Percentiles rank a stretch among this genome's conserved stretches.
Conservation (phyloP, 2,888 invertebrate species). For the Alviniconcha strummeri region DNA sequence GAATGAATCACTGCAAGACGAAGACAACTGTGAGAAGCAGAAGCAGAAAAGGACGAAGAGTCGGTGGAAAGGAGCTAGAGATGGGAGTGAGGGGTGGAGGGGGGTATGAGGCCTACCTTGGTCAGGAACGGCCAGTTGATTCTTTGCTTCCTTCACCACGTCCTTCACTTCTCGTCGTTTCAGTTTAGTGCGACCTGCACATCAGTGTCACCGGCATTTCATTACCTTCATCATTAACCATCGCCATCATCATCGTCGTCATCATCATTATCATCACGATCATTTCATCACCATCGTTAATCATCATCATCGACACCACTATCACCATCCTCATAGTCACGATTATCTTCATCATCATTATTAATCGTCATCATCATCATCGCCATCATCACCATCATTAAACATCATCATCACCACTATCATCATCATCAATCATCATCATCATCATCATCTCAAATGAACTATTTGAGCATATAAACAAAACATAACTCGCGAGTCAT, state of each 20-base stretch:
- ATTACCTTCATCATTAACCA: conserved; percentile 6
- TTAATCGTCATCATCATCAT: not conserved
- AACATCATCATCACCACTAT: too few species aligned
- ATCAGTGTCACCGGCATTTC: not conserved
- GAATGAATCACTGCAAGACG: too few species aligned
- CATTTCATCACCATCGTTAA: not conserved
- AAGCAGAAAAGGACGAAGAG: too few species aligned
- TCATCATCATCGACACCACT: not conserved
- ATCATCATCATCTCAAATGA: too few species aligned
- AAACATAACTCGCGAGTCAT: too few species aligned
- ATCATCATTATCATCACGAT: conserved; percentile 11
- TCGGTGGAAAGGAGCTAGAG: too few species aligned
- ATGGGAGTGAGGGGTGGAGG: too few species aligned
- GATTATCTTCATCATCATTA: not conserved
- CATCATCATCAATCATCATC: too few species aligned
- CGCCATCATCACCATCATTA: too few species aligned
- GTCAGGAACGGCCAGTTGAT: conserved; percentile 30
- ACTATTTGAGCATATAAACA: too few species aligned
- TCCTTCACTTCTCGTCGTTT: conserved; percentile 43
- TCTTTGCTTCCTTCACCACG: conserved; percentile 47
- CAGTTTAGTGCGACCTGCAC: conserved; percentile 41
- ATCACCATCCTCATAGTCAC: not conserved
- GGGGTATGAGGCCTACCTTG: not conserved
- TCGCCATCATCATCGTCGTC: not conserved
- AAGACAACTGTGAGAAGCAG: too few species aligned